Evolutionary conservation across 2,797 vertebrate species (phyloP).

Genomic region (Diceros bicornis): DNA sequence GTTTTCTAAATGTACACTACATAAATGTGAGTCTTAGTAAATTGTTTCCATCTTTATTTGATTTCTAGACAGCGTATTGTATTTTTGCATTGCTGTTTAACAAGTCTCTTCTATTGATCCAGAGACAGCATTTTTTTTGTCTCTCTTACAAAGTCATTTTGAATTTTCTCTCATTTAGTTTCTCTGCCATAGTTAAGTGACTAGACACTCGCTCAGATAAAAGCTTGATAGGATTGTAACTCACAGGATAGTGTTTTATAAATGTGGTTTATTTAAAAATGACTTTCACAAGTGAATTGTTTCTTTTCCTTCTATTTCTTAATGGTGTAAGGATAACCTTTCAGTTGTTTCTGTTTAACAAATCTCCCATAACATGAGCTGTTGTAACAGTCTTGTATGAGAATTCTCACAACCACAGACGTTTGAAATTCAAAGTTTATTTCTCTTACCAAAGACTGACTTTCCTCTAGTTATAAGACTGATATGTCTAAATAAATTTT

Average conservation of each 20-base stretch:
- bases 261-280: constrained; percentile 43
- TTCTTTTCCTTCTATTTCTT: constrained; percentile 16
- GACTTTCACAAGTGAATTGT: neutral
- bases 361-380: neutral
- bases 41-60: neutral
- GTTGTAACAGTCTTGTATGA: neutral
- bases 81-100: constrained; percentile 2
- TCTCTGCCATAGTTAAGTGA: neutral
- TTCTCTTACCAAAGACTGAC: neutral
- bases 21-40: neutral
- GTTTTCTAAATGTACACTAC: neutral
- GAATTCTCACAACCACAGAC: neutral
- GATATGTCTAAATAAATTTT: neutral
- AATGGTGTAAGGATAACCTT: neutral
- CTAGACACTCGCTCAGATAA: neutral
- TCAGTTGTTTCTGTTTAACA: neutral
- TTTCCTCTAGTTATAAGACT: neutral
- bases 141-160: constrained; percentile 34
- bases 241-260: constrained; percentile 19
- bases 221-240: neutral
- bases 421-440: neutral
- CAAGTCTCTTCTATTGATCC: neutral
- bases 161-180: neutral
- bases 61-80: neutral
- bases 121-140: neutral